A percentile compares a stretch with the other conserved stretches of the same genome.
Conservation (phyloP, 1,140 invertebrate species). For the Ylistrum balloti region DNA sequence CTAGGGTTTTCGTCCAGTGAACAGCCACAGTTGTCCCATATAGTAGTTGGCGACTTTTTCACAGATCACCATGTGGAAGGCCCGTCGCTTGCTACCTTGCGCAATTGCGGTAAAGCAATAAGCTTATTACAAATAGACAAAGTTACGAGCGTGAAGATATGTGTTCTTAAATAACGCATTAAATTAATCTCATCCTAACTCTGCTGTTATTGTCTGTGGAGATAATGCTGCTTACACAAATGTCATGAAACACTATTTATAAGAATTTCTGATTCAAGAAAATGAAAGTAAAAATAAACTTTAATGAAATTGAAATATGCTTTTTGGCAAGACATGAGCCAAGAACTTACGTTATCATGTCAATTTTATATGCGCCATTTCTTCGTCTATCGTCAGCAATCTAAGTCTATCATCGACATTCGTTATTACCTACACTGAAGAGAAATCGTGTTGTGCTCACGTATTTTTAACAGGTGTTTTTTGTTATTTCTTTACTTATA, state of each 20-base stretch:
- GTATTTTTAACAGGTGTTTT: slow-evolving; percentile 12
- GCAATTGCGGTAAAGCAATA: too few species aligned
- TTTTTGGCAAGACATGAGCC: neutral
- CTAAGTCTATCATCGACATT: neutral
- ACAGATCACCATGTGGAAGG: too few species aligned
- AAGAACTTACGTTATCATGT: neutral
- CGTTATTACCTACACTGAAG: neutral
- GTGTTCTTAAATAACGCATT: too few species aligned
- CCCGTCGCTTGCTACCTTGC: too few species aligned
- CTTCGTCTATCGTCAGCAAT: slow-evolving; percentile 29
- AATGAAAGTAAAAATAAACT: neutral
- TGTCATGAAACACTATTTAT: neutral
- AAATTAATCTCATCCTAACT: too few species aligned
- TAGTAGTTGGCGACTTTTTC: too few species aligned
- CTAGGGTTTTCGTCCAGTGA: too few species aligned
- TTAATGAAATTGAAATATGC: neutral
- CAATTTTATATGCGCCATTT: neutral
- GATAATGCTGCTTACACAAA: too few species aligned
- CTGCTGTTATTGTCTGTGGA: too few species aligned
- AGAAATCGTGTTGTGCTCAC: neutral
- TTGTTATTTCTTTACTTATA: slow-evolving; percentile 9
- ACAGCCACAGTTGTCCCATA: too few species aligned
- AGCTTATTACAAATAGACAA: too few species aligned
- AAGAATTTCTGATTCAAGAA: neutral
- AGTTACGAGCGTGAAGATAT: too few species aligned